Base-by-base conservation (phyloP, 2,113 vertebrate species). In the Dicentrarchus labrax region DNA sequence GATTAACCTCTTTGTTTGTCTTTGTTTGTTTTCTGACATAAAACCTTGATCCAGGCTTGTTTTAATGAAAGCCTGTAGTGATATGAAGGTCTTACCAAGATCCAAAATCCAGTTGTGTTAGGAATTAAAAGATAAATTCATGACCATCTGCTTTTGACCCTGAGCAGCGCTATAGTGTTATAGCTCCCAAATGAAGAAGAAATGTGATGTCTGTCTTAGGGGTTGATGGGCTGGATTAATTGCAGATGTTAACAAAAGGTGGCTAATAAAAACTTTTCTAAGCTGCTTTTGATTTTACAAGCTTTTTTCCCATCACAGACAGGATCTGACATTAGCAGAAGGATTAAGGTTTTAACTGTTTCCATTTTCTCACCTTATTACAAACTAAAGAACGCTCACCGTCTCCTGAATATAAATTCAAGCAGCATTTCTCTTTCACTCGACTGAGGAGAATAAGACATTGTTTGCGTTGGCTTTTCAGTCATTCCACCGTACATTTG, bases 351-450 rank as follows among this genome's bases (percentile, higher is more conserved):
- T 65, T 85, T n/a, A 36, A 41, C 66, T 47, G 56, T 60, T 45
- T 56, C 38, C 43, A 48, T 80, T 66, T 65, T 41, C 21, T 30
- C 45, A 38, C 39, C 24, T 79, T 19, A 10, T 57, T 77, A 51
- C n/a, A 48, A 60, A 21, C 16, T 30, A 9, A 36, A 30, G 43
- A 60, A 39, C 11, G 36, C 0, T 47, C 6, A 15, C 36, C 0
- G 21, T 72, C 21, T 65, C 19, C 43, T 66, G 59, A 80, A 59
- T 64, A 62, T 56, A 76, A 85, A 76, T 61, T 30, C 61, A 83
- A 68, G 30, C 15, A 21, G 16, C 30, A n/a, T 61, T 78, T 70
- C 22, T 69, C 39, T 24, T 61, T 39, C 47, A 17, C 45, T 80
- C 71, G 39, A 24, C 65, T 47, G 53, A 51, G 45, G 15, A 75